Conservation (phyloP, 2,888 invertebrate species). For the Microchrysa polita region DNA sequence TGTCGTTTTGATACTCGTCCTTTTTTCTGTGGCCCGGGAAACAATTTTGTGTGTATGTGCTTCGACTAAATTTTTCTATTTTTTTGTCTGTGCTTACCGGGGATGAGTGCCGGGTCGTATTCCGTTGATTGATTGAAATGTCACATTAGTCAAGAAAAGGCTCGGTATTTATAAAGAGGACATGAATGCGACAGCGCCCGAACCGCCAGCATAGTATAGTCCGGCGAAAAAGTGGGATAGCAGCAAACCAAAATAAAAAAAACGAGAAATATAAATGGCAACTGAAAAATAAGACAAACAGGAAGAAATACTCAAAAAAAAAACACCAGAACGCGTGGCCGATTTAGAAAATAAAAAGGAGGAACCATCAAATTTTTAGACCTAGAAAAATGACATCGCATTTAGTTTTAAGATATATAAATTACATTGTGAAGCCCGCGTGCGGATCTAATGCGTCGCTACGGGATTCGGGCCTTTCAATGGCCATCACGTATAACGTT, state of each 20-base stretch:
- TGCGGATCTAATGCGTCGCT: neutral
- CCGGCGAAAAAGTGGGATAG: slow-evolving; percentile 8
- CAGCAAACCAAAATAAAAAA: neutral
- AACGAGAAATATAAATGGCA: slow-evolving; percentile 4
- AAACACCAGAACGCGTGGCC: slow-evolving; percentile 8
- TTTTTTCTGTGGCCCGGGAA: no score
- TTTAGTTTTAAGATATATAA: slow-evolving; percentile 52
- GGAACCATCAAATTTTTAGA: slow-evolving; percentile 40
- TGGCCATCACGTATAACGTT: neutral
- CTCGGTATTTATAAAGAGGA: slow-evolving; percentile 12
- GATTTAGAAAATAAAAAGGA: slow-evolving; percentile 38
- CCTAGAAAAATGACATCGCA: slow-evolving; percentile 50
- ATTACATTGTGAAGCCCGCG: slow-evolving; percentile 45
- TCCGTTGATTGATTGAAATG: slow-evolving; percentile 51
- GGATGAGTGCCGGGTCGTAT: slow-evolving; percentile 2
- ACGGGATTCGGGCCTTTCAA: no score
- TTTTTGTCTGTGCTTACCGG: neutral
- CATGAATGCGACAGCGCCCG: slow-evolving; percentile 32
- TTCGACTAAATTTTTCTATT: slow-evolving; percentile 7
- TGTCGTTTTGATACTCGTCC: no score
- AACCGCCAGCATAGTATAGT: slow-evolving; percentile 8
- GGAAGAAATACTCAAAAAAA: neutral
- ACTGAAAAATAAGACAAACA: neutral
- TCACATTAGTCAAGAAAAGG: slow-evolving; percentile 48
- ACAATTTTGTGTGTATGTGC: no score